Conservation (phyloP, 1,140 invertebrate genomes). For the Chrysopa pallens region DNA sequence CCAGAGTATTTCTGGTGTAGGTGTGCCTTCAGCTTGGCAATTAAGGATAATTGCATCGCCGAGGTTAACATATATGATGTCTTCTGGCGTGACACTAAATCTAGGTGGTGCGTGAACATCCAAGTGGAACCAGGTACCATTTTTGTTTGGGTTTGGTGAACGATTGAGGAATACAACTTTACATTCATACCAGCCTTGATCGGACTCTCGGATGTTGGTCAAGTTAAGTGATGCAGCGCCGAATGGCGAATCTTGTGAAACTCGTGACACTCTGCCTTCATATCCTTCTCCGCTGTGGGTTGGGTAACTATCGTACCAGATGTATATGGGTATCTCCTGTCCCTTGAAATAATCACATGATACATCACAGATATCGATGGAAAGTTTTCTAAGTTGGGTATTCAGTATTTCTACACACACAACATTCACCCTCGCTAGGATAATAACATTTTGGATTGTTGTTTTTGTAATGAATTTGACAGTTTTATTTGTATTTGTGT, state of each 20-base stretch:
- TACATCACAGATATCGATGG: conserved; percentile 7
- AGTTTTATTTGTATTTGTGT: too few relatives aligned
- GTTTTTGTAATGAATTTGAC: conserved; percentile 5
- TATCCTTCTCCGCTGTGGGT: conserved; percentile 85
- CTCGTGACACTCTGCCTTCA: conserved; percentile 74
- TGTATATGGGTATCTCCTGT: conserved; percentile 86
- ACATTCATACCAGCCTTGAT: conserved; percentile 93
- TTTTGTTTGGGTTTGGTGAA: conserved; percentile 70
- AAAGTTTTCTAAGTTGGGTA: conserved; percentile 13
- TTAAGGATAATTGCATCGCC: conserved; percentile 88
- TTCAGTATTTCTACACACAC: conserved; percentile 15
- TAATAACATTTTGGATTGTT: conserved; percentile 10
- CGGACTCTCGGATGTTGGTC: conserved; percentile 76
- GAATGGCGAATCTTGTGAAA: conserved; percentile 68
- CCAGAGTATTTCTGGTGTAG: conserved; percentile 79
- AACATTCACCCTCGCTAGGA: conserved; percentile 20
- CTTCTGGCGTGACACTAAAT: conserved; percentile 80
- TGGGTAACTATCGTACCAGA: conserved; percentile 93
- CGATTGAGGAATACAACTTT: conserved; percentile 91
- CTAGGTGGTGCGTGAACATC: conserved; percentile 87
- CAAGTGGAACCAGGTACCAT: conserved; percentile 92
- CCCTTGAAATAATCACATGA: conserved; percentile 35
- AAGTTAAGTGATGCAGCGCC: conserved; percentile 84
- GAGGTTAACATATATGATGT: conserved; percentile 89
- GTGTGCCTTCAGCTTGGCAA: conserved; percentile 86